Evolutionary conservation across 1,140 invertebrate species (phyloP).

Genomic region (Zaprionus davidi): DNA sequence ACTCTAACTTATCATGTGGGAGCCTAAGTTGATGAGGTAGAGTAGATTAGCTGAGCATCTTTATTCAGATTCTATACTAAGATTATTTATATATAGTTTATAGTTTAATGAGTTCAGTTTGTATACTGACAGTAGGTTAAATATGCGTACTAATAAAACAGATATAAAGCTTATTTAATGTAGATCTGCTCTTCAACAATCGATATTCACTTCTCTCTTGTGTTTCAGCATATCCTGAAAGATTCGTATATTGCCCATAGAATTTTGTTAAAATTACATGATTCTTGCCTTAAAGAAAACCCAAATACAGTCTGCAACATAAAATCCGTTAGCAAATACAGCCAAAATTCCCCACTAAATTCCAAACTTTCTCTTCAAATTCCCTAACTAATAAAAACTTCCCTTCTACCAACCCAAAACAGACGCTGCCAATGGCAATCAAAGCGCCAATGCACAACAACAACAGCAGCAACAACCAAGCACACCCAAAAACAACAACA

Average conservation of each 20-base stretch:
- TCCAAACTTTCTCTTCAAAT: not conserved
- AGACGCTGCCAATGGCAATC: slow-evolving; percentile 52
- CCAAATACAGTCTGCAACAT: not conserved
- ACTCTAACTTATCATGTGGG: too few relatives aligned
- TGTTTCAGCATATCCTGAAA: too few relatives aligned
- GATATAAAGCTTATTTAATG: too few relatives aligned
- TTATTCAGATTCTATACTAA: too few relatives aligned
- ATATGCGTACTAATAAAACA: fast-evolving
- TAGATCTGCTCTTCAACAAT: too few relatives aligned
- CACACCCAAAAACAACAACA: slow-evolving; percentile 36
- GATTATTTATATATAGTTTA: too few relatives aligned
- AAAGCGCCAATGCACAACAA: slow-evolving; percentile 41
- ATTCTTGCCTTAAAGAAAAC: fast-evolving
- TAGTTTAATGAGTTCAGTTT: too few relatives aligned
- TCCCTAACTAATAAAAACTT: not conserved
- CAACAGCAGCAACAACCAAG: slow-evolving; percentile 53
- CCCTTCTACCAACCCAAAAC: not conserved
- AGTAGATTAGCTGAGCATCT: too few relatives aligned
- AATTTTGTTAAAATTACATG: not conserved
- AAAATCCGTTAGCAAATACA: not conserved
- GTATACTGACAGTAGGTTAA: too few relatives aligned
- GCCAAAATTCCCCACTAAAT: not conserved
- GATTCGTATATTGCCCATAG: too few relatives aligned
- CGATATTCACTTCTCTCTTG: too few relatives aligned
- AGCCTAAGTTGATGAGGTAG: too few relatives aligned